Conservation (phyloP, 2,888 invertebrate genomes). For the Drosophila pegasa region DNA sequence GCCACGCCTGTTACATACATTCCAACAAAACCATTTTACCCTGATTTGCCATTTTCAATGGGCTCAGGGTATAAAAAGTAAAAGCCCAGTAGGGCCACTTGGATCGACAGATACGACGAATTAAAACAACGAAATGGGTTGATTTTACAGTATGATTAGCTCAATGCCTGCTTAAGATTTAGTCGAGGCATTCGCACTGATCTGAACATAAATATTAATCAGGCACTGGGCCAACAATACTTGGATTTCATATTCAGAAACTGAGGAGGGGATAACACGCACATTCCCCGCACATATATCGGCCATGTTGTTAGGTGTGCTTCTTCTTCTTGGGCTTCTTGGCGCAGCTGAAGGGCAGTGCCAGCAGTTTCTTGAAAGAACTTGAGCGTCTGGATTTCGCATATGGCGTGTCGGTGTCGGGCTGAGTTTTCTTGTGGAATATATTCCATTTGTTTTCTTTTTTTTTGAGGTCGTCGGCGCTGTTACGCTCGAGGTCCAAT, state of each 20-base stretch:
- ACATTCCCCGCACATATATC: background rate
- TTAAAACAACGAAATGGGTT: background rate
- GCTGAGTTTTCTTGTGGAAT: background rate
- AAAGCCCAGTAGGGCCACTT: too few species aligned
- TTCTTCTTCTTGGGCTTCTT: background rate
- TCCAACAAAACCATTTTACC: too few species aligned
- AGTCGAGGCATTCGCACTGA: background rate
- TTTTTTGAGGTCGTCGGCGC: background rate
- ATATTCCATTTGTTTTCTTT: background rate
- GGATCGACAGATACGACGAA: too few species aligned
- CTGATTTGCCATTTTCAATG: too few species aligned
- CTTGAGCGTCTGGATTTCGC: background rate
- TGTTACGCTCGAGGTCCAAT: background rate
- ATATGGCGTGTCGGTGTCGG: background rate
- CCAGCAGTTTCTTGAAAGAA: background rate
- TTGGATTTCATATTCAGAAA: background rate
- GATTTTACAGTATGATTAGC: background rate
- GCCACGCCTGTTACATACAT: too few species aligned
- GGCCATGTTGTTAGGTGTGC: accelerated
- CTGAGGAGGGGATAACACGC: background rate
- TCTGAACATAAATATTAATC: background rate
- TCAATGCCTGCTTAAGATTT: conserved; percentile 8
- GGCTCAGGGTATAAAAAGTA: too few species aligned
- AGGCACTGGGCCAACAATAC: conserved; percentile 1
- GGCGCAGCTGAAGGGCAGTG: background rate